phyloP scores from a whole-genome alignment of 2,113 vertebrate genomes.

The Eidolon helvum region DNA sequence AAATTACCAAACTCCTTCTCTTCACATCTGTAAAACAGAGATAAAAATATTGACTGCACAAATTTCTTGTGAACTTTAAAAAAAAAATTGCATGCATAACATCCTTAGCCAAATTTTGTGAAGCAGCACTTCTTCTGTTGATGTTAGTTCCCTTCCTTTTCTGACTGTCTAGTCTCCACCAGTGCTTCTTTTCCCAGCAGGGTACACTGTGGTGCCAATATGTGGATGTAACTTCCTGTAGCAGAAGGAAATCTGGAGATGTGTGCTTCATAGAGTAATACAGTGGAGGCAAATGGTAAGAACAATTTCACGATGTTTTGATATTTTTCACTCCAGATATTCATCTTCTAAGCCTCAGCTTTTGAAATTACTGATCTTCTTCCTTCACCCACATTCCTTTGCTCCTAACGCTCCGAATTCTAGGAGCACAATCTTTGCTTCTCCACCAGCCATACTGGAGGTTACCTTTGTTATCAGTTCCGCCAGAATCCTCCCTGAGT shows the following conservation, averaged over 20 bases:
- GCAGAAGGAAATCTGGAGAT: neutral
- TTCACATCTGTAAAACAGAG: neutral
- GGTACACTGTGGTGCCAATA: neutral
- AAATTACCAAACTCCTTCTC: neutral
- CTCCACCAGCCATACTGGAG: neutral
- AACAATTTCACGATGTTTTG: neutral
- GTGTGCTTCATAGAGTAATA: neutral
- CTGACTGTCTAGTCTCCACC: neutral
- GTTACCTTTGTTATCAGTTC: neutral
- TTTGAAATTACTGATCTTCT: neutral
- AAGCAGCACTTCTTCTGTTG: neutral
- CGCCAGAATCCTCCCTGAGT: neutral
- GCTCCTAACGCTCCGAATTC: neutral
- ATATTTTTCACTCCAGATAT: neutral
- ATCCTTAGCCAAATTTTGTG: neutral
- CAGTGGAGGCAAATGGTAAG: neutral
- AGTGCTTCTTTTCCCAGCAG: neutral
- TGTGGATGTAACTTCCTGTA: neutral
- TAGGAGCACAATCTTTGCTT: neutral
- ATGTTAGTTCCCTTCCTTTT: neutral
- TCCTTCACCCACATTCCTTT: neutral
- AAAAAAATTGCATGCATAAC: neutral
- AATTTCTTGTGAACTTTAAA: neutral
- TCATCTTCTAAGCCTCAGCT: neutral
- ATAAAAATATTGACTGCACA: neutral